A percentile compares a stretch with the other conserved stretches of the same genome.
phyloP scores from a whole-genome alignment of 2,797 vertebrate genomes.

The Harpagifer antarcticus region DNA sequence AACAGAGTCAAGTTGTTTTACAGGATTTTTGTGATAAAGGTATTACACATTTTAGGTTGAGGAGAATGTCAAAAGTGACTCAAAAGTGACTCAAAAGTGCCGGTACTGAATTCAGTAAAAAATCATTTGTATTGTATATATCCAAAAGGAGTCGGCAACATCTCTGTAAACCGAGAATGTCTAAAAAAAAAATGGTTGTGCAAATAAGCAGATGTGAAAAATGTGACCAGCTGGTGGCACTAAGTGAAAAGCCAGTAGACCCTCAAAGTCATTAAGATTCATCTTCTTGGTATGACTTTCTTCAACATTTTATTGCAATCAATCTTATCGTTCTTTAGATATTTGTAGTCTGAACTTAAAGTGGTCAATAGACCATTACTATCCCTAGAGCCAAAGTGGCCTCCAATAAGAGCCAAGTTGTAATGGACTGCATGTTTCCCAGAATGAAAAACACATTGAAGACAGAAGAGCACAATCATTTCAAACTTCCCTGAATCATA shows the following conservation, averaged over 20 bases:
- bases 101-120: too few relatives aligned
- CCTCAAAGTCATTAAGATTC: background rate
- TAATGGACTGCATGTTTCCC: constrained; percentile 9
- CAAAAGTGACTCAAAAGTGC: too few relatives aligned
- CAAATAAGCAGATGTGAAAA: background rate
- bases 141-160: background rate
- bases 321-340: background rate
- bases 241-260: background rate
- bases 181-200: too few relatives aligned
- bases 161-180: background rate
- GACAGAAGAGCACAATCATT: background rate
- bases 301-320: background rate
- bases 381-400: background rate
- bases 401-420: background rate
- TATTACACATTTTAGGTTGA: background rate
- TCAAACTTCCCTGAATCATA: background rate
- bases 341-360: background rate
- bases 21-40: background rate
- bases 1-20: background rate
- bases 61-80: too few relatives aligned
- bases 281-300: background rate
- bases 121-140: too few relatives aligned
- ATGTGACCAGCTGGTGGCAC: background rate
- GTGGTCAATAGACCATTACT: background rate
- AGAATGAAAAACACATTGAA: constrained; percentile 10